These are phyloP conservation scores for Connochaetes taurinus DNA, from an alignment of 2,113 vertebrate species.

Conservation along the genomic window DNA sequence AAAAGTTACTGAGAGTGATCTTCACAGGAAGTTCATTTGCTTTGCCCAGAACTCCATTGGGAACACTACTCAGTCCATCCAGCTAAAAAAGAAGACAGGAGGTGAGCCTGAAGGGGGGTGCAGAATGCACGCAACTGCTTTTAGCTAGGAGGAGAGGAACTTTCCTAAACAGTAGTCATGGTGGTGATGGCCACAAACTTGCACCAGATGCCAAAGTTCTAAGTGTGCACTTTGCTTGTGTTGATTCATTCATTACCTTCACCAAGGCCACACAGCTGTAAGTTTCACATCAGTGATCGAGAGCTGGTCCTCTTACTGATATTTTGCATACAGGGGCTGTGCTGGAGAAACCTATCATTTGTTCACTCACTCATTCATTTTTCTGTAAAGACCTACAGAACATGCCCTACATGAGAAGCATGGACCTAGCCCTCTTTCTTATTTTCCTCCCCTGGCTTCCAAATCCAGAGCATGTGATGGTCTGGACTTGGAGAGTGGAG, in stretches of 20 bases:
- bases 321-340: not conserved
- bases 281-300: not conserved
- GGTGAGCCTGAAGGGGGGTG: constrained; percentile 63
- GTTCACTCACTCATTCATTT: not conserved
- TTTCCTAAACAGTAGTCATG: not conserved
- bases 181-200: rapidly evolving
- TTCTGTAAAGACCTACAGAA: not conserved
- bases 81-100: constrained; percentile 77
- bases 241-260: not conserved
- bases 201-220: not conserved
- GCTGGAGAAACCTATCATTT: not conserved
- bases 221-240: not conserved
- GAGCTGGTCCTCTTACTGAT: not conserved
- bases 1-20: constrained; percentile 79
- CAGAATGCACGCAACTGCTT: rapidly evolving
- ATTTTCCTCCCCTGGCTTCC: not conserved
- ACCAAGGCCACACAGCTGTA: not conserved
- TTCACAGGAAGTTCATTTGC: constrained; percentile 82
- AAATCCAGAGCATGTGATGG: not conserved
- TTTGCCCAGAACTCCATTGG: constrained; percentile 83
- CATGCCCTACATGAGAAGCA: rapidly evolving
- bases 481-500: not conserved
- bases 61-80: constrained; percentile 76
- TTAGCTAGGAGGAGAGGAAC: not conserved
- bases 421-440: not conserved